phyloP scores from a whole-genome alignment of 1,140 invertebrate genomes.

The Leptoteleia sp. region DNA sequence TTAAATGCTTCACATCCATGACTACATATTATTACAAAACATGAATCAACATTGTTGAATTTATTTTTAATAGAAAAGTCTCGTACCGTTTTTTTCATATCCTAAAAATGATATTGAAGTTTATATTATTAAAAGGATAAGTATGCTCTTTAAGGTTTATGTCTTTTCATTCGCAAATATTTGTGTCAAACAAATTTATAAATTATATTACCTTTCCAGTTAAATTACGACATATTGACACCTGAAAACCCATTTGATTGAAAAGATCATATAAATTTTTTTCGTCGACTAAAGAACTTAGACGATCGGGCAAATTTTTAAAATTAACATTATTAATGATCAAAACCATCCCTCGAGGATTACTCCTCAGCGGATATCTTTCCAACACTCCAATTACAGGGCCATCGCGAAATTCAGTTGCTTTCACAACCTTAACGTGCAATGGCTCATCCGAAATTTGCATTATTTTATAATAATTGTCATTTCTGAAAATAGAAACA shows the following conservation, averaged over 20 bases:
- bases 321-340: constrained; percentile 82
- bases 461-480: constrained; percentile 66
- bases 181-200: too few relatives aligned
- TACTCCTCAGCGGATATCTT: constrained; percentile 81
- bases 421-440: constrained; percentile 72
- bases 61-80: constrained; percentile 74
- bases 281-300: constrained; percentile 81
- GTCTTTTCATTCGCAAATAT: too few relatives aligned
- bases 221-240: constrained; percentile 77
- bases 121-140: too few relatives aligned
- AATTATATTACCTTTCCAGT: constrained; percentile 76
- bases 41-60: constrained; percentile 80
- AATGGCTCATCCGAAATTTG: constrained; percentile 57
- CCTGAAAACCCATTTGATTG: constrained; percentile 81
- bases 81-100: constrained; percentile 74
- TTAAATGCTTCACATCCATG: constrained; percentile 79
- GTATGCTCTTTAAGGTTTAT: too few relatives aligned
- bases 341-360: constrained; percentile 82
- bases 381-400: constrained; percentile 63
- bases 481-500: constrained; percentile 53
- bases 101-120: constrained; percentile 67
- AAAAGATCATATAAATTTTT: constrained; percentile 81
- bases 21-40: constrained; percentile 83
- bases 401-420: constrained; percentile 72
- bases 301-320: constrained; percentile 66